Percentiles rank a stretch among this genome's conserved stretches.
phyloP scores from a whole-genome alignment of 2,113 vertebrate genomes.

The Steatornis caripensis region DNA sequence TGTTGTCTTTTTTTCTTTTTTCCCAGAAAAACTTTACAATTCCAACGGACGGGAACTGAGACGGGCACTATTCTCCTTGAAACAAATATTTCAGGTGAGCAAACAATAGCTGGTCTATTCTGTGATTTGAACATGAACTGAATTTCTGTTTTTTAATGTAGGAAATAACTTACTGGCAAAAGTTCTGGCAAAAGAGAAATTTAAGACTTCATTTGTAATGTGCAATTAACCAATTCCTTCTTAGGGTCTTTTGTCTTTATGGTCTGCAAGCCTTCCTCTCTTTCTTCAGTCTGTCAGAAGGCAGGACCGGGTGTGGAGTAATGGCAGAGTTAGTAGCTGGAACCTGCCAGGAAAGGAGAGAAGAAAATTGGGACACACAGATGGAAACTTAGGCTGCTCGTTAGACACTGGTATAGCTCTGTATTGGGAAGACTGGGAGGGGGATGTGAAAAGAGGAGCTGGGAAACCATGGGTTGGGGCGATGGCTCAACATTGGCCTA shows the following conservation, averaged over 20 bases:
- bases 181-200: neutral
- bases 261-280: neutral
- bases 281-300: neutral
- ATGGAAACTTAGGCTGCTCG: neutral
- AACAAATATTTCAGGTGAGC: conserved; percentile 98
- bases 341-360: neutral
- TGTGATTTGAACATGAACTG: neutral
- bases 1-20: conserved; percentile 32
- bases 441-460: neutral
- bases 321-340: neutral
- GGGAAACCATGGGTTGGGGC: neutral
- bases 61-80: conserved; percentile 95
- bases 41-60: conserved; percentile 91
- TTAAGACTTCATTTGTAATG: neutral
- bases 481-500: neutral
- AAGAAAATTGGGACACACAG: neutral
- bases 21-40: conserved; percentile 94
- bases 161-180: neutral
- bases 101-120: neutral
- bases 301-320: neutral
- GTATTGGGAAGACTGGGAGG: neutral
- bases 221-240: neutral
- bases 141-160: neutral
- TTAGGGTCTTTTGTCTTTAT: neutral
- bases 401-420: neutral